Evolutionary conservation across 2,797 vertebrate species (phyloP).

Genomic region (Falco cherrug): DNA sequence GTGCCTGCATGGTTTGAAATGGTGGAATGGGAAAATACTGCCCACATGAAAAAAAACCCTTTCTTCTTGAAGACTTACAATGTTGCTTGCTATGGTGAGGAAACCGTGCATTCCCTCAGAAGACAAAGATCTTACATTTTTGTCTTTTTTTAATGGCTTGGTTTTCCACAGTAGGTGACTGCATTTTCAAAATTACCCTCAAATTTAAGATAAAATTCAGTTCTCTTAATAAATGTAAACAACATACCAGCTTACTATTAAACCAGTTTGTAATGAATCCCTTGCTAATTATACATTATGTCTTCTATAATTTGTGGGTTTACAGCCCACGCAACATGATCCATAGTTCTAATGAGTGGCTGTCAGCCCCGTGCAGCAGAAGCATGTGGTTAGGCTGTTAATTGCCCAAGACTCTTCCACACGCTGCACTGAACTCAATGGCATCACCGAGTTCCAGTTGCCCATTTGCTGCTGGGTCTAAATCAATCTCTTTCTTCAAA

Average conservation of each 20-base stretch:
- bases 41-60: not conserved
- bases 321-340: conserved; percentile 45
- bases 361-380: conserved; percentile 29
- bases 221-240: conserved; percentile 44
- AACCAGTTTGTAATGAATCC: not conserved
- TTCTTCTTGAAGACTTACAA: not conserved
- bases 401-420: not conserved
- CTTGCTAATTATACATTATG: conserved; percentile 33
- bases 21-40: not conserved
- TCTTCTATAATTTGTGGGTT: conserved; percentile 51
- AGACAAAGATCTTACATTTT: not conserved
- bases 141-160: conserved; percentile 21
- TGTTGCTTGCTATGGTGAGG: not conserved
- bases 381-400: conserved; percentile 15
- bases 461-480: not conserved
- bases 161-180: not conserved
- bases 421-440: not conserved
- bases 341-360: conserved; percentile 45
- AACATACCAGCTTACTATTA: not conserved
- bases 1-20: not conserved
- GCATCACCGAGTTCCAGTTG: not conserved
- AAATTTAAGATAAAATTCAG: conserved; percentile 35
- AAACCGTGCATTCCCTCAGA: not conserved
- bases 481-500: not conserved
- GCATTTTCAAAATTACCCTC: conserved; percentile 30